Evolutionary conservation across 2,113 vertebrate species (phyloP), one percentile per base, ranked within the genome.

Genomic region (Miniopterus natalensis): DNA sequence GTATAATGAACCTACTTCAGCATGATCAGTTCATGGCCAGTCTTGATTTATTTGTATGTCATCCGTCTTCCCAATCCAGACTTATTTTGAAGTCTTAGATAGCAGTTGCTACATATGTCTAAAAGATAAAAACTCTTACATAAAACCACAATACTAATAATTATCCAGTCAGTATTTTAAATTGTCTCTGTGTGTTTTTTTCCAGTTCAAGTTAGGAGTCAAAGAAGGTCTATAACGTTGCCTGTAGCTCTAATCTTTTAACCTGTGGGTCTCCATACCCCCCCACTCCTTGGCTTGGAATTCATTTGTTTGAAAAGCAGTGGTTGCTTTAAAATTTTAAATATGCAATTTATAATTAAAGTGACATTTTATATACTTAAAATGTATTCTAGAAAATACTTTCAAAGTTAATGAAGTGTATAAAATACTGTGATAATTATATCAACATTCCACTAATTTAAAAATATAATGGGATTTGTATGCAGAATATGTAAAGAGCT

Each of bases 331-430:
- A 66, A 66, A 66, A n/a, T n/a, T 66, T n/a, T n/a, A n/a, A 66
- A 66, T n/a, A 66, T n/a, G 63, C 29, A 89, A 3, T 83, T 96
- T 91, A 88, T 88, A 68, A 70, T 90, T 74, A 95, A 88, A n/a
- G n/a, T 96, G 70, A 95, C 31, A 40, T 87, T 90, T 93, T 2
- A 86, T 90, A 23, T 63, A 73, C 17, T 77, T 93, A 68, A 79
- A 80, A 68, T 73, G 23, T 81, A n/a, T 83, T 84, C 36, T 84
- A 65, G 31, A 84, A 94, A 85, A 51, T 89, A 92, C 40, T 95
- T 90, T 87, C 63, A 73, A 90, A 84, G 27, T 71, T 78, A 89
- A 88, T 71, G 51, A 91, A 84, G 6, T 84, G 12, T 95, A 42
- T 42, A 68, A 83, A 75, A 92, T 75, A 13, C 29, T 86, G 23